These are phyloP conservation scores for Glossophaga mutica DNA, from an alignment of 2,797 vertebrate genomes.

Conservation along the genomic window DNA sequence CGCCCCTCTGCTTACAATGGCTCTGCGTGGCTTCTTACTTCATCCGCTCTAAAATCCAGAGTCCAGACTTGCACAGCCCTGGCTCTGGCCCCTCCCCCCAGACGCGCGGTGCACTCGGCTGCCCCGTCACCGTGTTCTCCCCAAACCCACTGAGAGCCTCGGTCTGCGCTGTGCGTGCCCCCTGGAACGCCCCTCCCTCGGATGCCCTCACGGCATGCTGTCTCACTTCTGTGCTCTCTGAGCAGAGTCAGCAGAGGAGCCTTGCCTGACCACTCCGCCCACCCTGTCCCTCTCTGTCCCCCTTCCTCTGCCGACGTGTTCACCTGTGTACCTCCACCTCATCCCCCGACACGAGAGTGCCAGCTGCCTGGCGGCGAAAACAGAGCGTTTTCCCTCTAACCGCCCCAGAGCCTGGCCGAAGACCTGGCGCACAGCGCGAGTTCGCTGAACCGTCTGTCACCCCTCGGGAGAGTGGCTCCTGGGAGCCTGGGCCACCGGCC, in stretches of 20 bases:
- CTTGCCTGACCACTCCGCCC: neutral
- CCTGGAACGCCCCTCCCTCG: neutral
- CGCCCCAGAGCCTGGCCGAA: neutral
- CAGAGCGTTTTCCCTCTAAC: neutral
- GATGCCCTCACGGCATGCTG: rapidly evolving
- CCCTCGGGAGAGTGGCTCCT: neutral
- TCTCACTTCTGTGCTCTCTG: neutral
- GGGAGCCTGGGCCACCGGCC: no score
- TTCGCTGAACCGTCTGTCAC: rapidly evolving
- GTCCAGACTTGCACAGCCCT: neutral
- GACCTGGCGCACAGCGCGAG: rapidly evolving
- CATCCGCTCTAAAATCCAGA: neutral
- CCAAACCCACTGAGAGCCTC: neutral
- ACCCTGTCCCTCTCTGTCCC: neutral
- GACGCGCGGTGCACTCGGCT: neutral
- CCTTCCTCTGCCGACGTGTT: neutral
- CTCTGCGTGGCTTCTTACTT: neutral
- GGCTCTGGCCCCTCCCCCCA: no score
- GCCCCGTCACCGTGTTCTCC: neutral
- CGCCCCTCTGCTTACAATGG: neutral
- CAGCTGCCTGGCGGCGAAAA: neutral
- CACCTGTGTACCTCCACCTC: neutral
- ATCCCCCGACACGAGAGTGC: neutral
- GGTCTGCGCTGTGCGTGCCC: neutral
- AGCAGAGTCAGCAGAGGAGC: neutral